These are phyloP conservation scores for Linepithema humile DNA, from an alignment of 1,140 invertebrate genomes.

Conservation along the genomic window DNA sequence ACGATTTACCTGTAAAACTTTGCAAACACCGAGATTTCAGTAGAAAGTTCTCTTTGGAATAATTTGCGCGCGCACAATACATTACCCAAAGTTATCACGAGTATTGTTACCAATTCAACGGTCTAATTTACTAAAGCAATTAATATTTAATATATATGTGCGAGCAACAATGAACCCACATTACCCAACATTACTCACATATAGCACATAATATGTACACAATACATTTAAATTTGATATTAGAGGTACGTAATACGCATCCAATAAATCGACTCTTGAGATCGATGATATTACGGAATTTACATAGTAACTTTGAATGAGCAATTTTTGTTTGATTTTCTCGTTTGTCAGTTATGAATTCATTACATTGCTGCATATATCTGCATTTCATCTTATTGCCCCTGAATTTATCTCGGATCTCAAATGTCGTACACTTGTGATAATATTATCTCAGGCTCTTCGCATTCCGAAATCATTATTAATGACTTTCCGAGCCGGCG, in stretches of 20 bases:
- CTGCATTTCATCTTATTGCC: neutral
- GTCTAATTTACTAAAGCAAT: neutral
- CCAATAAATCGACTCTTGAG: no score
- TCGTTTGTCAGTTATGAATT: neutral
- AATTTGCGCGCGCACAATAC: neutral
- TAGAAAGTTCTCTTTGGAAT: neutral
- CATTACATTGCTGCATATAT: neutral
- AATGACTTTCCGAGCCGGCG: slow-evolving; percentile 22
- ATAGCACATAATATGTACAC: no score
- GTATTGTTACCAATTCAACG: neutral
- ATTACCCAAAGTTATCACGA: neutral
- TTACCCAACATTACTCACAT: no score
- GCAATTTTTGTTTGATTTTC: neutral
- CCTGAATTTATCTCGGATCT: slow-evolving; percentile 5
- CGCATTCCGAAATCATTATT: slow-evolving; percentile 26
- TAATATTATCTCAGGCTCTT: slow-evolving; percentile 45
- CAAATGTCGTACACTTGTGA: slow-evolving; percentile 28
- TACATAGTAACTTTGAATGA: neutral
- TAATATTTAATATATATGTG: neutral
- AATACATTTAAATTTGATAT: no score
- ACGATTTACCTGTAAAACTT: neutral
- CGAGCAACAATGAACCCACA: neutral
- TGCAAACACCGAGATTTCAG: neutral
- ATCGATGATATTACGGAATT: neutral
- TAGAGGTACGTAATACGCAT: no score